A percentile compares a stretch with the other conserved stretches of the same genome.
Evolutionary conservation across 2,113 vertebrate genomes (phyloP).

Genomic region (Hepsetus odoe): DNA sequence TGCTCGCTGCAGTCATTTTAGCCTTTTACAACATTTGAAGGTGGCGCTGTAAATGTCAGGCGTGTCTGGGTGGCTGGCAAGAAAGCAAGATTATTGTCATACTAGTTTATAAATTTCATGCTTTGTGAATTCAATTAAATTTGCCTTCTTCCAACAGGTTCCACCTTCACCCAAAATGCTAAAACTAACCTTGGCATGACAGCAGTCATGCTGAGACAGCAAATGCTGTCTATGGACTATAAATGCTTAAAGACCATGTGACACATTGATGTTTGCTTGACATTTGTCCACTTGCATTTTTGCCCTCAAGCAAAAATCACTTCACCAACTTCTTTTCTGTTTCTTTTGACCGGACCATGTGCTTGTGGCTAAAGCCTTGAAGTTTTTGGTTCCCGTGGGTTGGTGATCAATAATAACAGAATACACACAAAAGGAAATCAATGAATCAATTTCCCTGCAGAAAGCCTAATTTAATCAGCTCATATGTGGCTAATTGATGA

Average conservation of each 20-base stretch:
- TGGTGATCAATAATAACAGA: constrained; percentile 65
- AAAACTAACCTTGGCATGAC: too few relatives aligned
- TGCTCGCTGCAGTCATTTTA: background rate
- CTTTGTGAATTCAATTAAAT: background rate
- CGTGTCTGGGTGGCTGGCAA: too few relatives aligned
- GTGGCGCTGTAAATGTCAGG: background rate
- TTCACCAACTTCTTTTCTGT: background rate
- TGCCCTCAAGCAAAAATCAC: constrained; percentile 6
- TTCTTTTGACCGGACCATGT: background rate
- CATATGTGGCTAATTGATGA: constrained; percentile 45
- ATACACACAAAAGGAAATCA: constrained; percentile 62
- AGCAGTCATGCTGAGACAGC: background rate
- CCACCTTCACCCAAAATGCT: too few relatives aligned
- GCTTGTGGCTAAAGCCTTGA: background rate
- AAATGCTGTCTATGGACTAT: constrained; percentile 17
- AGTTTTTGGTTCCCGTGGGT: constrained; percentile 28
- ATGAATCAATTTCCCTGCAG: constrained; percentile 61
- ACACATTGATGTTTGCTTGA: constrained; percentile 4
- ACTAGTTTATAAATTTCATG: background rate
- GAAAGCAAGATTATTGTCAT: background rate
- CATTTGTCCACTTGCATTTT: background rate
- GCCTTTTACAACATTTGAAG: background rate
- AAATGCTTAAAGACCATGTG: constrained; percentile 24
- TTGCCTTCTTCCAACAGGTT: too few relatives aligned
- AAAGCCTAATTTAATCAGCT: constrained; percentile 56